phyloP scores from a whole-genome alignment of 2,888 invertebrate species.

The Mythimna albipuncta region DNA sequence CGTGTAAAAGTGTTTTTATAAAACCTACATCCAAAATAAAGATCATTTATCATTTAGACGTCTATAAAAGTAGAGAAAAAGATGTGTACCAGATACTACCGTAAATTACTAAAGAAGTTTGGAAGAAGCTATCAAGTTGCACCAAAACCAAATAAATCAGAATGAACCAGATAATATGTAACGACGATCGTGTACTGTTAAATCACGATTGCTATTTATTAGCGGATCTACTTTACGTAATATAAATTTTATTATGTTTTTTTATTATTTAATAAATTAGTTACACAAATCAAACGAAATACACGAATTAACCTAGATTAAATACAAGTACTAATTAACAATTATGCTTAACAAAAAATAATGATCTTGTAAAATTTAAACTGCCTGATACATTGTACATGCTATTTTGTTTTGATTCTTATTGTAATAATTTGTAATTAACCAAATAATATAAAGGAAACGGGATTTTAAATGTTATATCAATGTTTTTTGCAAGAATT shows the following conservation, averaged over 20 bases:
- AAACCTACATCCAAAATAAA: too few species aligned
- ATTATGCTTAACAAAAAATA: neutral
- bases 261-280: neutral
- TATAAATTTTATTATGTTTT: neutral
- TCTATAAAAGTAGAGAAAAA: too few species aligned
- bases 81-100: too few species aligned
- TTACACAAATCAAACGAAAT: neutral
- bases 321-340: neutral
- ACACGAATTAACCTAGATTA: neutral
- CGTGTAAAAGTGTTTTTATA: too few species aligned
- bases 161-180: too few species aligned
- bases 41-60: too few species aligned
- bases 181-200: too few species aligned
- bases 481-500: neutral
- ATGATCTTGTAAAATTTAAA: neutral
- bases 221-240: neutral
- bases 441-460: neutral
- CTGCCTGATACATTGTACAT: neutral
- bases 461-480: neutral
- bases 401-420: neutral
- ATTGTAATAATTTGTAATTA: neutral
- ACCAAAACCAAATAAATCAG: too few species aligned
- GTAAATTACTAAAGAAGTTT: too few species aligned
- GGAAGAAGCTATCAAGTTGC: too few species aligned
- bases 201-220: neutral